Base-by-base conservation (phyloP, 2,797 vertebrate genomes). In the Spinus pinus region DNA sequence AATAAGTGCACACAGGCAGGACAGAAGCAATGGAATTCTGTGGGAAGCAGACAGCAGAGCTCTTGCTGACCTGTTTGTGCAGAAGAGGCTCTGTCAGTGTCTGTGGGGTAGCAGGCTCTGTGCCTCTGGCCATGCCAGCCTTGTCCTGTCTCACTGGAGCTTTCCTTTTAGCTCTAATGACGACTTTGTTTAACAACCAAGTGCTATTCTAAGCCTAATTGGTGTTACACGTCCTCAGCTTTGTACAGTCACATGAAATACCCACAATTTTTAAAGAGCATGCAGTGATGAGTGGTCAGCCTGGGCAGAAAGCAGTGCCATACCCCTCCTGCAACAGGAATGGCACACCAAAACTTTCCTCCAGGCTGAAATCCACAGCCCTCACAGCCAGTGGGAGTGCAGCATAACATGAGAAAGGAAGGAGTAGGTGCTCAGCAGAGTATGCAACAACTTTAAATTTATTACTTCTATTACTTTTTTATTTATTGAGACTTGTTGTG, bases 391-490 rank as follows among this genome's bases (percentile, higher is more conserved):
- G 15, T 3, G 50, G 46, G 30, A 37, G 3, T 0, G 7, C 0
- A 14, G 41, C 16, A 13, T 0, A 21, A 23, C 0, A 0, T 1
- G 10, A 64, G 42, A 50, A 35, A 39, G 35, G 30, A 46, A 66
- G 21, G 23, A 35, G 8, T 1, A 58, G 42, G 11, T 27, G 35
- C 14, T 27, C 23, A 14, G 12, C 1, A 53, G 30, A 1, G 23
- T 1, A 3, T 31, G 61, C 19, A 57, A 31, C 42, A 37, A 23
- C 21, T 56, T 56, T 2, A 31, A 50, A 10, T 33, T 8, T 8
- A 16, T 72, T 46, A 20, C 20, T 35, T 72, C 18, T 14, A 8
- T 42, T 54, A 35, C 9, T 42, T 57, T 44, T 64, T 56, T 37
- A 56, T 64, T 67, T 33, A 53, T 14, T 64, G n/a, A 54, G 27